Evolutionary conservation across 2,113 vertebrate species (phyloP).

Genomic region (Ceuthmochares aereus): DNA sequence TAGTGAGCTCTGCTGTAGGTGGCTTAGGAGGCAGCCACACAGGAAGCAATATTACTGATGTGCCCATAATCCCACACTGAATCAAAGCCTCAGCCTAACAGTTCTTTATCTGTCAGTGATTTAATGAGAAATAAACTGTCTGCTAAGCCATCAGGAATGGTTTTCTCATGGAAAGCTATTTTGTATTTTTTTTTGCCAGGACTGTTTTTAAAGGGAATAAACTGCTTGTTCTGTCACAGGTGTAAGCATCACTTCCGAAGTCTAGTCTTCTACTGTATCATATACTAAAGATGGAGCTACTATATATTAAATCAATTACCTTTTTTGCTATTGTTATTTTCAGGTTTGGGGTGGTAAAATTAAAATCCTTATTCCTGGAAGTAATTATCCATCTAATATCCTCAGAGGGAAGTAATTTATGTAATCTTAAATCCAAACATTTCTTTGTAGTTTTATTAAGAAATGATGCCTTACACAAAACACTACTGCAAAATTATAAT

Average conservation of each 20-base stretch:
- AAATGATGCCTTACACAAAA: background rate
- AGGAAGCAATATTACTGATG: constrained; percentile 23
- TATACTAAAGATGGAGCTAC: background rate
- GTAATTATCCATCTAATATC: background rate
- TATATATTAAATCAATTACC: background rate
- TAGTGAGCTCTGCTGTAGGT: background rate
- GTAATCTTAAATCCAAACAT: background rate
- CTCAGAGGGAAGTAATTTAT: background rate
- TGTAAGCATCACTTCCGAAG: background rate
- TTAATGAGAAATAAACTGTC: constrained; percentile 61
- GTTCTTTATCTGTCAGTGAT: constrained; percentile 76
- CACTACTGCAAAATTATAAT: background rate
- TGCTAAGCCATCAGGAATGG: constrained; percentile 73
- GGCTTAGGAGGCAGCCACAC: background rate
- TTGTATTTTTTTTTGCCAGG: constrained; percentile 43
- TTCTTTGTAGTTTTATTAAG: background rate
- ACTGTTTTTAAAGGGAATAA: background rate
- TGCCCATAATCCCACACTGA: constrained; percentile 78
- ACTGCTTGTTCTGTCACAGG: background rate
- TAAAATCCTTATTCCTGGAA: background rate
- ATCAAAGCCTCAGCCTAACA: constrained; percentile 77
- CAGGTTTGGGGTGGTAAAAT: background rate
- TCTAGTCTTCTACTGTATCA: background rate
- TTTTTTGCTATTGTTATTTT: background rate
- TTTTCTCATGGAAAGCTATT: constrained; percentile 23